A percentile compares a stretch with the other conserved stretches of the same genome.
phyloP scores from a whole-genome alignment of 2,113 vertebrate genomes.

The Pyrgilauda ruficollis region DNA sequence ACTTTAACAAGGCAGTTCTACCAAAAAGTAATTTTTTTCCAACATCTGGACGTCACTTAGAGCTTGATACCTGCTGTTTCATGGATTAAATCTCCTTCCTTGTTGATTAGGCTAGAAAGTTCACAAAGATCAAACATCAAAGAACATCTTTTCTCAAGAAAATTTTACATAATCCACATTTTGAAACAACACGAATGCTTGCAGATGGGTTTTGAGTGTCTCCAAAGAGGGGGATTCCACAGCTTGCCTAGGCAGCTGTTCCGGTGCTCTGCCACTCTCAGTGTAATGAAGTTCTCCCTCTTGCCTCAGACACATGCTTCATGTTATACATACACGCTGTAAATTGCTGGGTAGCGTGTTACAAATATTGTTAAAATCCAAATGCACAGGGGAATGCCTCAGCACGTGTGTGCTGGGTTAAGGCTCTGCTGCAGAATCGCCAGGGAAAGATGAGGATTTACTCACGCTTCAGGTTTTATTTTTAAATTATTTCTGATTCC shows the following conservation, averaged over 20 bases:
- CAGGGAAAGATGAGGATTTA: fast-evolving
- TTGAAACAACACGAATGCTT: not conserved
- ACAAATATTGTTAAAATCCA: not conserved
- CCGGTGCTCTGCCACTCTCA: not conserved
- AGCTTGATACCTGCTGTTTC: not conserved
- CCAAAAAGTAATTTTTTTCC: not conserved
- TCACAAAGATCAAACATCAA: not conserved
- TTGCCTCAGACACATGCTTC: not conserved
- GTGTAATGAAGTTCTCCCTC: not conserved
- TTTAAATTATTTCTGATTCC: not conserved
- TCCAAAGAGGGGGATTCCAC: not conserved
- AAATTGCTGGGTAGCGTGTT: fast-evolving
- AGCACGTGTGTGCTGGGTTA: fast-evolving
- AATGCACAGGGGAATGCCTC: fast-evolving
- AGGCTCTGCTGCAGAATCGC: fast-evolving
- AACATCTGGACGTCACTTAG: not conserved
- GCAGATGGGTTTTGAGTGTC: not conserved
- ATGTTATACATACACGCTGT: fast-evolving
- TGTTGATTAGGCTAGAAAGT: not conserved
- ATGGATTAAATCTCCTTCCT: not conserved
- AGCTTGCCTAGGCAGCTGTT: not conserved
- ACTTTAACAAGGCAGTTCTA: not conserved
- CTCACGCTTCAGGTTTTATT: fast-evolving
- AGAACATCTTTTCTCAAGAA: not conserved
- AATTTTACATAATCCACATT: not conserved